Conservation (phyloP, 2,888 invertebrate genomes). For the Callinectes sapidus region DNA sequence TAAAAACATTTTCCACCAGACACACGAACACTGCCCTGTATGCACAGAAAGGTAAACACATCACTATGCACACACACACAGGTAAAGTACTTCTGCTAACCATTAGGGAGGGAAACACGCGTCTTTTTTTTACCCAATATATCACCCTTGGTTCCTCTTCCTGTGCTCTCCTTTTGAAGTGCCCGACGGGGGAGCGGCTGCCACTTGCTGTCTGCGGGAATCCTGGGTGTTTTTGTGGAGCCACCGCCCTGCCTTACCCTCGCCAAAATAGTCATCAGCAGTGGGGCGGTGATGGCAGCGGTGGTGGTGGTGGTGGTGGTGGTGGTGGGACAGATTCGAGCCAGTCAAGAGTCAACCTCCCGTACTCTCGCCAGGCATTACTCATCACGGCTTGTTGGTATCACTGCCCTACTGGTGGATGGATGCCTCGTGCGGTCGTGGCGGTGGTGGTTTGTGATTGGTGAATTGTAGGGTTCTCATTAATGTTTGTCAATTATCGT, state of each 20-base stretch:
- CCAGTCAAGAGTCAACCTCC: background rate
- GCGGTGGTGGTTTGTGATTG: background rate
- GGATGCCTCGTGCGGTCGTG: background rate
- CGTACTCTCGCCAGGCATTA: background rate
- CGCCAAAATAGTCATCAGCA: background rate
- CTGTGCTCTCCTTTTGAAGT: background rate
- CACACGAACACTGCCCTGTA: background rate
- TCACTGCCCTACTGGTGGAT: background rate
- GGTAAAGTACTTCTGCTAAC: background rate
- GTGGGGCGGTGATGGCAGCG: background rate
- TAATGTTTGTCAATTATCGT: too few relatives aligned
- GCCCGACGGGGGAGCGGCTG: background rate
- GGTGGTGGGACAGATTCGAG: background rate
- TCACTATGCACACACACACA: background rate
- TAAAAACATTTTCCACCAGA: background rate
- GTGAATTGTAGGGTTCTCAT: background rate
- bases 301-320: background rate
- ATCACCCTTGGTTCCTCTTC: constrained; percentile 28
- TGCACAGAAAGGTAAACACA: background rate
- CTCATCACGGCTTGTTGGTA: background rate
- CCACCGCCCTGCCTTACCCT: background rate
- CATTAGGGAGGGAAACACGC: background rate
- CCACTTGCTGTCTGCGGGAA: constrained; percentile 18
- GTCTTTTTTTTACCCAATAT: background rate
- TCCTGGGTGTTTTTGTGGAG: background rate